Percentiles rank a stretch among this genome's conserved stretches.
Evolutionary conservation across 1,140 invertebrate species (phyloP).

Genomic region (Hypsibius dujardini): DNA sequence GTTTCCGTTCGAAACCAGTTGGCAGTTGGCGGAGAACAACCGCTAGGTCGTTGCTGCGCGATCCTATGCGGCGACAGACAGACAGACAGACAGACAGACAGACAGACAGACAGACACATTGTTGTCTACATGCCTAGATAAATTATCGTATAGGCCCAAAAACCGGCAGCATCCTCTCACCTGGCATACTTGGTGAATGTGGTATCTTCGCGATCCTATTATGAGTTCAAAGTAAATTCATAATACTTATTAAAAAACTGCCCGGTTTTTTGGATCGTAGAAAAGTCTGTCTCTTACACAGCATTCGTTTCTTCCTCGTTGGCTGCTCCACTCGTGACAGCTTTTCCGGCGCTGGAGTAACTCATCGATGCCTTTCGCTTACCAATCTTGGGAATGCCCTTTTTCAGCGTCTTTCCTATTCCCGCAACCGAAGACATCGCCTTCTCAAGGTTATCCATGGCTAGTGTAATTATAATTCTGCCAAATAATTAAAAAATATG

Average conservation of each 20-base stretch:
- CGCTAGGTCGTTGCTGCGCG: too few species aligned
- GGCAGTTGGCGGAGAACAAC: too few species aligned
- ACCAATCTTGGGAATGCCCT: background rate
- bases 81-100: too few species aligned
- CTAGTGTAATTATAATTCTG: background rate
- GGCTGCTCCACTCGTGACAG: background rate
- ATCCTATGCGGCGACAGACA: too few species aligned
- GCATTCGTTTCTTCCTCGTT: background rate
- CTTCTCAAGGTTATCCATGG: slow-evolving; percentile 4
- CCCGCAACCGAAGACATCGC: background rate
- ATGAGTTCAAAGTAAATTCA: background rate
- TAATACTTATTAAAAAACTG: background rate
- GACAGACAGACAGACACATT: too few species aligned
- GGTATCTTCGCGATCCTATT: background rate
- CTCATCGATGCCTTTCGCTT: background rate
- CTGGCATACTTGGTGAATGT: background rate
- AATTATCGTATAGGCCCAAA: too few species aligned
- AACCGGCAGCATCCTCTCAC: too few species aligned
- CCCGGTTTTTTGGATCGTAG: too few species aligned
- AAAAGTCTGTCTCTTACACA: background rate
- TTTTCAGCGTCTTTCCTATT: background rate
- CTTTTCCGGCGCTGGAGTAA: background rate
- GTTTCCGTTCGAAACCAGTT: too few species aligned
- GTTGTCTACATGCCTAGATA: too few species aligned
- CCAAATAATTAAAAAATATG: too few species aligned